Conservation (phyloP, 2,888 invertebrate species). For the Strigamia maritima region DNA sequence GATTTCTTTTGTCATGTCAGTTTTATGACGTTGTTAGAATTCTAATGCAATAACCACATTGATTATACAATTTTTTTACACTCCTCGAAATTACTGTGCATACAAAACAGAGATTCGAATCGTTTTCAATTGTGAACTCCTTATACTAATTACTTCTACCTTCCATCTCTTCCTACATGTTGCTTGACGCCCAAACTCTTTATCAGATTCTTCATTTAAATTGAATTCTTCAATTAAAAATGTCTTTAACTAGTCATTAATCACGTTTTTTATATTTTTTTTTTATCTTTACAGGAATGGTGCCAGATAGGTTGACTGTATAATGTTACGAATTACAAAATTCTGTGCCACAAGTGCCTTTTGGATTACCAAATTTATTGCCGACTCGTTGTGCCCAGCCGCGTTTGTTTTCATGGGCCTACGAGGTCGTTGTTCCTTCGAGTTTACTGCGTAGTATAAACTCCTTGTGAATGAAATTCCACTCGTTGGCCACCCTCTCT, state of each 20-base stretch:
- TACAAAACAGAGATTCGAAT: not conserved
- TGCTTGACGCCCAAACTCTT: not conserved
- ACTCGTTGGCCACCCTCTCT: slow-evolving; percentile 33
- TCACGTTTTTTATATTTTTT: not conserved
- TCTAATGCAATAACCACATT: not conserved
- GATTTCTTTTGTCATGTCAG: slow-evolving; percentile 22
- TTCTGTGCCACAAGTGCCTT: slow-evolving; percentile 8
- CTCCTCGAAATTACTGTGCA: not conserved
- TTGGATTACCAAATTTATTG: slow-evolving; percentile 18
- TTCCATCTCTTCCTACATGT: not conserved
- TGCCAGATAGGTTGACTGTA: not conserved
- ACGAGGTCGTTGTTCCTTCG: slow-evolving; percentile 18
- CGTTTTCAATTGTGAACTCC: not conserved
- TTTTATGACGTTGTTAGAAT: slow-evolving; percentile 2
- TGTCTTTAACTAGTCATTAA: not conserved
- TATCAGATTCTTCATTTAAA: slow-evolving; percentile 25
- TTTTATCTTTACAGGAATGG: not conserved
- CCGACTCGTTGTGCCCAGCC: not conserved
- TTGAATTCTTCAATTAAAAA: slow-evolving; percentile 28
- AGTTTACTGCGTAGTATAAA: slow-evolving; percentile 29
- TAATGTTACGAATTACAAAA: not conserved
- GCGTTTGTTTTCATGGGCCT: slow-evolving; percentile 24
- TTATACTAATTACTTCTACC: slow-evolving; percentile 11
- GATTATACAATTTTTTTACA: not conserved
- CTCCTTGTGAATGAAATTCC: slow-evolving; percentile 39